A percentile compares a stretch with the other conserved stretches of the same genome.
Evolutionary conservation across 2,888 invertebrate genomes (phyloP).

Genomic region (Ophonus ardosiacus): DNA sequence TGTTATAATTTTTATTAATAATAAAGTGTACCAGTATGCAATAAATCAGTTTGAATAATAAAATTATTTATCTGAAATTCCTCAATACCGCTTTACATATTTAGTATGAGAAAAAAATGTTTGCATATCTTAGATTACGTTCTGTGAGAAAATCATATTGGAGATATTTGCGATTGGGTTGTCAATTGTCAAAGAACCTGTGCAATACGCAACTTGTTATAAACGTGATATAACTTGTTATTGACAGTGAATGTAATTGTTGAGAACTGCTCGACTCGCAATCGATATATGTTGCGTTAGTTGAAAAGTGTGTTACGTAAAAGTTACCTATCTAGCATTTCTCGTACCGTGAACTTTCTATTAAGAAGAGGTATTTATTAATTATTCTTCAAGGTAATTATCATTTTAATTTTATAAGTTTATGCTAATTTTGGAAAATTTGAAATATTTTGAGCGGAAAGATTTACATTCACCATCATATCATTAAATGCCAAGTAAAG

Average conservation of each 20-base stretch:
- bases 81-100: not conserved
- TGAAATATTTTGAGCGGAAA: not conserved
- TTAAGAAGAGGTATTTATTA: slow-evolving; percentile 21
- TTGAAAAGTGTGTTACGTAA: not conserved
- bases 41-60: slow-evolving; percentile 7
- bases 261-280: not conserved
- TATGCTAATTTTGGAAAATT: not conserved
- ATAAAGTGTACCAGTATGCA: not conserved
- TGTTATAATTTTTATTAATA: slow-evolving; percentile 8
- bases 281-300: slow-evolving; percentile 41
- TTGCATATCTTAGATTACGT: slow-evolving; percentile 1
- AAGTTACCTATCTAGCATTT: slow-evolving; percentile 12
- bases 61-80: not conserved
- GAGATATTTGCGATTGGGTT: not conserved
- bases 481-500: no score
- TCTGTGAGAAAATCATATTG: not conserved
- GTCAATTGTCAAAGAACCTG: not conserved
- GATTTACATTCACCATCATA: no score
- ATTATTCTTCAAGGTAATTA: slow-evolving; percentile 14
- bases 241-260: slow-evolving; percentile 32
- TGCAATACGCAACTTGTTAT: not conserved
- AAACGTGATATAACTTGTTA: slow-evolving; percentile 33
- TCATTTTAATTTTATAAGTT: slow-evolving; percentile 14
- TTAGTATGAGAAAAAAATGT: not conserved
- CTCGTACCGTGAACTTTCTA: slow-evolving; percentile 34